These are phyloP conservation scores for Oreochromis spilurus DNA, from an alignment of 2,113 vertebrate species.

Conservation along the genomic window DNA sequence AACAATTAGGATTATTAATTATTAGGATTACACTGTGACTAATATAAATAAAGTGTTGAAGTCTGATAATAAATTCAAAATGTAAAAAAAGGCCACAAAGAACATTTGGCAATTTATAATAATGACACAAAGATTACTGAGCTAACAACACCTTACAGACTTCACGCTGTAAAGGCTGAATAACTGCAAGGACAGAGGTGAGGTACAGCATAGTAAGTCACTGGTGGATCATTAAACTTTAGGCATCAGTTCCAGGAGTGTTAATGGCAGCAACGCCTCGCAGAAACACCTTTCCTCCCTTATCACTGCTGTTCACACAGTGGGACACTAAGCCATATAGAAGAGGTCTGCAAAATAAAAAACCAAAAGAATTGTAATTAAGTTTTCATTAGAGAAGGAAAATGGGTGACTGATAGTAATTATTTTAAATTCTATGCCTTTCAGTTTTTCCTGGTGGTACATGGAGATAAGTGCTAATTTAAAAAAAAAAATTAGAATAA, in stretches of 20 bases:
- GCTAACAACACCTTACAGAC: not conserved
- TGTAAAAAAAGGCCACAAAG: not conserved
- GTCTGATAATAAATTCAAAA: not conserved
- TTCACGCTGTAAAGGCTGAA: not conserved
- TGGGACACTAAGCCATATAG: constrained; percentile 87
- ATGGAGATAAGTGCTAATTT: not conserved
- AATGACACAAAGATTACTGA: not conserved
- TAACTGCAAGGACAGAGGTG: not conserved
- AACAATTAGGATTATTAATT: not conserved
- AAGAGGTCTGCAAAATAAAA: constrained; percentile 79
- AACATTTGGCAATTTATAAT: not conserved
- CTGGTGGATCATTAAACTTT: not conserved
- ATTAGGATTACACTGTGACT: not conserved
- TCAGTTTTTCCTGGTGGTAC: fast-evolving
- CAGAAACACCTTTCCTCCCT: constrained; percentile 57
- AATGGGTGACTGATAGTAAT: not conserved
- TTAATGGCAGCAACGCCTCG: constrained; percentile 27
- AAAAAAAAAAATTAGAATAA: not conserved
- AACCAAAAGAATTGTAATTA: not conserved
- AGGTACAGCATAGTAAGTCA: not conserved
- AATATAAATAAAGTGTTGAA: not conserved
- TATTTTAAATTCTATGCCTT: not conserved
- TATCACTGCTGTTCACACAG: constrained; percentile 75
- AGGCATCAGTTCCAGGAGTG: constrained; percentile 11
- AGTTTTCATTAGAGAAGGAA: not conserved